These are phyloP conservation scores for Drosophila orena DNA, from an alignment of 1,140 invertebrate genomes.

Conservation along the genomic window DNA sequence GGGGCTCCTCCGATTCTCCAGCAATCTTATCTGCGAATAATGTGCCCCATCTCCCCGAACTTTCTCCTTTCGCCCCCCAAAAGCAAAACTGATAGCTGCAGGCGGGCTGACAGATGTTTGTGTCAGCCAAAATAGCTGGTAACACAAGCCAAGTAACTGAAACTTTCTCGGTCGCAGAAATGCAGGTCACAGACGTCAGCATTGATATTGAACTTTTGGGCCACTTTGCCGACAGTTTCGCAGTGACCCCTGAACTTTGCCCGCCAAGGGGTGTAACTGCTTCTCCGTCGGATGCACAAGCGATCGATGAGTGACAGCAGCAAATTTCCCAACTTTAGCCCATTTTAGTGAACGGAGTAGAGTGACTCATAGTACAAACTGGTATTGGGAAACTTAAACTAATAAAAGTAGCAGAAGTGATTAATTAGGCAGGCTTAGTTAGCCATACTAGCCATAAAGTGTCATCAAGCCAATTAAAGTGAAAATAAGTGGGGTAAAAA, in stretches of 20 bases:
- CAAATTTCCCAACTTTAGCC: not conserved
- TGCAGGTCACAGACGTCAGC: conserved; percentile 28
- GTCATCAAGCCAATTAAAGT: too few species aligned
- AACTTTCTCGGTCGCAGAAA: conserved; percentile 29
- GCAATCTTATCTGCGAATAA: conserved; percentile 32
- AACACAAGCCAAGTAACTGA: conserved; percentile 17
- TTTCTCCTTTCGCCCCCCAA: not conserved
- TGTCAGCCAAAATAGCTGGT: conserved; percentile 23
- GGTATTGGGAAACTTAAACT: too few species aligned
- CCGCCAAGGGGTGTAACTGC: not conserved
- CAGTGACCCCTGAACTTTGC: conserved; percentile 44
- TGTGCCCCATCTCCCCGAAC: not conserved
- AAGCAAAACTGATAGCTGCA: conserved; percentile 37
- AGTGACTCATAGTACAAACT: too few species aligned
- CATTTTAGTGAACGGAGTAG: not conserved
- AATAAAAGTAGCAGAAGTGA: too few species aligned
- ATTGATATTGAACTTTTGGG: conserved; percentile 31
- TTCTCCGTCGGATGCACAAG: conserved; percentile 7
- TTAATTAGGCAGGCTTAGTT: too few species aligned
- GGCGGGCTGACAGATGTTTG: conserved; percentile 20
- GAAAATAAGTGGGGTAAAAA: too few species aligned
- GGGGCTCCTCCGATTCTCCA: not conserved
- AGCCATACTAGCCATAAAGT: too few species aligned
- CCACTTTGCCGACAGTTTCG: conserved; percentile 27
- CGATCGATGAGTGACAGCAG: conserved; percentile 14